These are phyloP conservation scores for Syncerus caffer DNA, from an alignment of 2,797 vertebrate genomes.

Conservation along the genomic window DNA sequence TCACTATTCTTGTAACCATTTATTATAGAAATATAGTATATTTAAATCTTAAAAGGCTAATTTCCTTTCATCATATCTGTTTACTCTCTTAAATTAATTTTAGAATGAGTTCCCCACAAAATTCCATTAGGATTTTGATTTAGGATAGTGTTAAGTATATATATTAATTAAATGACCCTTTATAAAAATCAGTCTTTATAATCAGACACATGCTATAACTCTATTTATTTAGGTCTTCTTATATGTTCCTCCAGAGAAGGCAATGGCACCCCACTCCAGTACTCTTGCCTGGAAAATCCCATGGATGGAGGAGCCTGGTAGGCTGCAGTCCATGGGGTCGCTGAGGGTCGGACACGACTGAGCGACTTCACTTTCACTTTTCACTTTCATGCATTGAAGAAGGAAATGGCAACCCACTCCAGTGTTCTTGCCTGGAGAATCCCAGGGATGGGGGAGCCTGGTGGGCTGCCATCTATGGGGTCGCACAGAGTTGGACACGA, in stretches of 20 bases:
- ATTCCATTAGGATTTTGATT: constrained; percentile 9
- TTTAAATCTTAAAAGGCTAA: neutral
- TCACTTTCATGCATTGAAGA: too few relatives aligned
- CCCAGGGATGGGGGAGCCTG: too few relatives aligned
- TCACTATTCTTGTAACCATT: neutral
- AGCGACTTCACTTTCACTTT: too few relatives aligned
- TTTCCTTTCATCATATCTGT: neutral
- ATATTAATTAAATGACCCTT: neutral
- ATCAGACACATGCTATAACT: neutral
- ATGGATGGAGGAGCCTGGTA: too few relatives aligned
- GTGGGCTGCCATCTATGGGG: too few relatives aligned
- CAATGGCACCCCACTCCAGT: too few relatives aligned
- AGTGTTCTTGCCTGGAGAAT: too few relatives aligned
- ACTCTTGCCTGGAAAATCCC: too few relatives aligned
- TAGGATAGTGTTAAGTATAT: neutral
- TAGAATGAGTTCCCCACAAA: neutral
- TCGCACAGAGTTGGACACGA: too few relatives aligned
- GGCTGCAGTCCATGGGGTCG: too few relatives aligned
- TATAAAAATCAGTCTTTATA: neutral
- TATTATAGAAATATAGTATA: neutral
- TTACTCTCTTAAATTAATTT: neutral
- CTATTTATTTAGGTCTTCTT: neutral
- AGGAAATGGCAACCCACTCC: too few relatives aligned
- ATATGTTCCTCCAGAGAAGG: neutral
- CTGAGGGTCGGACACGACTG: too few relatives aligned